Conservation (phyloP, 2,113 vertebrate species). For the Eubucco bourcierii region DNA sequence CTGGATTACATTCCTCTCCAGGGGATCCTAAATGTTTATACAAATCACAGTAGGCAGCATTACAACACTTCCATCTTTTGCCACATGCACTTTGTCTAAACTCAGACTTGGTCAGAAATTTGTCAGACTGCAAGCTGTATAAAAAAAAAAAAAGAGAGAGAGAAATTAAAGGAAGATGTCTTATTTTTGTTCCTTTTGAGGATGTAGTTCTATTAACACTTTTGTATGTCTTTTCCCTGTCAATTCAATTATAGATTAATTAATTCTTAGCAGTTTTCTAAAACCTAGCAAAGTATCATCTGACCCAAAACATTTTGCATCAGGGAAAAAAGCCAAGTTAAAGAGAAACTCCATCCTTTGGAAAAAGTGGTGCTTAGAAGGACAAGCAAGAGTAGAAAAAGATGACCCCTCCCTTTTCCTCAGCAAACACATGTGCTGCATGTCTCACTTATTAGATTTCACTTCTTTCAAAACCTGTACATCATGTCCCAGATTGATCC, state of each 20-base stretch:
- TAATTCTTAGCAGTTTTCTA: constrained; percentile 59
- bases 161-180: constrained; percentile 51
- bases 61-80: constrained; percentile 67
- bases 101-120: constrained; percentile 54
- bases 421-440: neutral
- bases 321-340: constrained; percentile 50
- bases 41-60: constrained; percentile 65
- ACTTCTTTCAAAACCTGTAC: neutral
- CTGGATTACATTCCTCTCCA: constrained; percentile 62
- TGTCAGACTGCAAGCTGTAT: constrained; percentile 35
- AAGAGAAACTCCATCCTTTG: constrained; percentile 36
- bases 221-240: constrained; percentile 19
- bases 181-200: constrained; percentile 58
- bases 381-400: constrained; percentile 9
- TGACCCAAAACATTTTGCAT: constrained; percentile 64
- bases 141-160: neutral
- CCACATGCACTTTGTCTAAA: constrained; percentile 63
- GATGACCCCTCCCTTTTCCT: neutral
- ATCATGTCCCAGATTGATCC: neutral
- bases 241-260: constrained; percentile 65
- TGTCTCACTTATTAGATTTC: neutral
- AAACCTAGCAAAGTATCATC: constrained; percentile 46
- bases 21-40: constrained; percentile 66
- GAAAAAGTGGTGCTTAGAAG: constrained; percentile 2
- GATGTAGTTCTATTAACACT: constrained; percentile 54